A percentile compares a stretch with the other conserved stretches of the same genome.
Conservation (phyloP, 2,888 invertebrate genomes). For the Stegana nigrithorax region DNA sequence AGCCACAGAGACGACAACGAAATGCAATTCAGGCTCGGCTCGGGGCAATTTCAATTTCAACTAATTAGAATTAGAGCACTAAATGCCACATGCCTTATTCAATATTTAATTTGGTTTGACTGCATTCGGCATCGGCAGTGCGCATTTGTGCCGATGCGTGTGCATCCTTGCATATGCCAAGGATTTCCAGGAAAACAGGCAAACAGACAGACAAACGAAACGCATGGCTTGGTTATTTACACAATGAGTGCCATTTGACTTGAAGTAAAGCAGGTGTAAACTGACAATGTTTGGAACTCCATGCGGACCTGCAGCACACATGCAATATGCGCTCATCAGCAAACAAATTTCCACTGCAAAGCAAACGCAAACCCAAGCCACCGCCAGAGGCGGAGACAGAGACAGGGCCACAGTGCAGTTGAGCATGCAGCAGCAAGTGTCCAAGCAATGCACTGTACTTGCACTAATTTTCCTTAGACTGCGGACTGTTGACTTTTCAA, state of each 20-base stretch:
- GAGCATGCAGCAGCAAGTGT: too few relatives aligned
- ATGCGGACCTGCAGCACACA: conserved; percentile 13
- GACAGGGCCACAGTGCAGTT: too few relatives aligned
- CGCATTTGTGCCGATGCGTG: not conserved
- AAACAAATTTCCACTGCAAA: not conserved
- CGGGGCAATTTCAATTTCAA: conserved; percentile 24
- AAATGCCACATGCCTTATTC: conserved; percentile 35
- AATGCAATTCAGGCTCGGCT: too few relatives aligned
- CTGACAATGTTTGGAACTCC: conserved; percentile 19
- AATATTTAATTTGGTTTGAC: conserved; percentile 45
- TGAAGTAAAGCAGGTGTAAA: not conserved
- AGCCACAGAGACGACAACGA: conserved; percentile 26
- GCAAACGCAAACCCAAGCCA: too few relatives aligned
- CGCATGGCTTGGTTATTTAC: conserved; percentile 19
- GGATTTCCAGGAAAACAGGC: too few relatives aligned
- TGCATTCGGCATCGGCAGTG: not conserved
- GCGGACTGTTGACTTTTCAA: too few relatives aligned
- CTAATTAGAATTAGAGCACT: conserved; percentile 38
- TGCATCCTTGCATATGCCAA: conserved; percentile 7
- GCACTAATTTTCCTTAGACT: too few relatives aligned
- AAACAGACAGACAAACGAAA: too few relatives aligned
- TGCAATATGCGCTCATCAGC: conserved; percentile 29
- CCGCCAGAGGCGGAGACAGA: too few relatives aligned
- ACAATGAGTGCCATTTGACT: conserved; percentile 6
- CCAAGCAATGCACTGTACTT: too few relatives aligned